phyloP scores from a whole-genome alignment of 2,797 vertebrate species.

The Adrianichthys oophorus region DNA sequence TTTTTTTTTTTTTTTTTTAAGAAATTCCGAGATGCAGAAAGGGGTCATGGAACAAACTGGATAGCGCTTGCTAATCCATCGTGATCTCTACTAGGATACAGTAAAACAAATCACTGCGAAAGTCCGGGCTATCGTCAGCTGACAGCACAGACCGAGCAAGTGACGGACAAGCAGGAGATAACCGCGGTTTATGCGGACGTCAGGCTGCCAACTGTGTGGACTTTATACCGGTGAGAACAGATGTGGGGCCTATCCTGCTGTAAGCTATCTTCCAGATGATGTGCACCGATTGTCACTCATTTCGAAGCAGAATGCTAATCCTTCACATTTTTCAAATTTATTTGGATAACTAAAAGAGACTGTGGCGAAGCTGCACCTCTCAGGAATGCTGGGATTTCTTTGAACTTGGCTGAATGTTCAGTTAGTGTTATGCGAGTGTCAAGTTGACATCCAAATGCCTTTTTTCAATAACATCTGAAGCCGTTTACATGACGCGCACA shows the following conservation, averaged over 20 bases:
- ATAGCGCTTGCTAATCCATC: conserved; percentile 58
- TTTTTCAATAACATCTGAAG: too few relatives aligned
- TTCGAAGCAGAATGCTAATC: not conserved
- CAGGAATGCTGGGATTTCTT: conserved; percentile 4
- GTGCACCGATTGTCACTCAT: conserved; percentile 28
- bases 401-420: conserved; percentile 52
- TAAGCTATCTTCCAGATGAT: conserved; percentile 30
- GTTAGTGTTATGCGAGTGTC: too few relatives aligned
- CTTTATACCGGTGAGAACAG: too few relatives aligned
- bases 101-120: conserved; percentile 27
- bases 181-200: conserved; percentile 17
- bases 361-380: conserved; percentile 5
- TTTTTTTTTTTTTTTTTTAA: too few relatives aligned
- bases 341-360: conserved; percentile 1
- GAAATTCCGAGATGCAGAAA: conserved; percentile 70
- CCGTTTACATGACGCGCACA: too few relatives aligned
- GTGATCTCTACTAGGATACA: conserved; percentile 50
- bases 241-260: conserved; percentile 65
- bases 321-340: not conserved
- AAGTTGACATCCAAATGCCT: too few relatives aligned
- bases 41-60: conserved; percentile 67
- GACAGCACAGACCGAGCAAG: conserved; percentile 6
- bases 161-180: conserved; percentile 9
- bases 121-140: conserved; percentile 27
- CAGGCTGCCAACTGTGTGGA: conserved; percentile 4